Conservation (phyloP, 2,797 vertebrate genomes). For the Phaenicophaeus curvirostris region DNA sequence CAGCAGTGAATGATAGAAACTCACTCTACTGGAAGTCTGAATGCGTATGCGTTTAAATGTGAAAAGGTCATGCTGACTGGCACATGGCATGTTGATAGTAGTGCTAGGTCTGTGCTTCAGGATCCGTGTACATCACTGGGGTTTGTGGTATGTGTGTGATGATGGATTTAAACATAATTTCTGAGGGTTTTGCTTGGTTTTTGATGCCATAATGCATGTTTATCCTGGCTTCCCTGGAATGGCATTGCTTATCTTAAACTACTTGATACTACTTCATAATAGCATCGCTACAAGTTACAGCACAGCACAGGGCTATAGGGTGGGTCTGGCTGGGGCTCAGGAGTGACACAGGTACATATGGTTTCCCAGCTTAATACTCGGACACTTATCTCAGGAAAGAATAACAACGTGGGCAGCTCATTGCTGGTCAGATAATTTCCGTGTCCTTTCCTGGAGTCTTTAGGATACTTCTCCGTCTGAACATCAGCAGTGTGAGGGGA, state of each 20-base stretch:
- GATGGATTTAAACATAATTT: background rate
- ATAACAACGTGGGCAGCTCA: background rate
- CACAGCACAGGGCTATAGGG: background rate
- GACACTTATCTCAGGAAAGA: background rate
- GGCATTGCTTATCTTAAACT: background rate
- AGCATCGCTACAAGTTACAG: fast-evolving
- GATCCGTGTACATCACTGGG: background rate
- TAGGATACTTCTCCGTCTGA: background rate
- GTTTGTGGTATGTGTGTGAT: fast-evolving
- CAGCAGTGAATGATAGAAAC: background rate
- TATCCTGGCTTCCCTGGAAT: background rate
- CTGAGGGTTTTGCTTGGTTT: background rate
- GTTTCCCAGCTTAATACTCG: background rate
- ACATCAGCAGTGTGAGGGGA: background rate
- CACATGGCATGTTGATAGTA: background rate
- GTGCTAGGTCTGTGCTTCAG: background rate
- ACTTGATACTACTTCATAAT: background rate
- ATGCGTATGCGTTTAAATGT: background rate
- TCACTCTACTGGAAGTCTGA: background rate
- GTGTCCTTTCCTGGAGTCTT: background rate
- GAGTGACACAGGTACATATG: background rate
- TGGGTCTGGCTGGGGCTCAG: background rate
- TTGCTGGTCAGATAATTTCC: fast-evolving
- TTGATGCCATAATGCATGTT: background rate
- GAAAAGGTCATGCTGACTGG: background rate